Conservation (phyloP, 2,888 invertebrate species). For the Drosophila formosana region DNA sequence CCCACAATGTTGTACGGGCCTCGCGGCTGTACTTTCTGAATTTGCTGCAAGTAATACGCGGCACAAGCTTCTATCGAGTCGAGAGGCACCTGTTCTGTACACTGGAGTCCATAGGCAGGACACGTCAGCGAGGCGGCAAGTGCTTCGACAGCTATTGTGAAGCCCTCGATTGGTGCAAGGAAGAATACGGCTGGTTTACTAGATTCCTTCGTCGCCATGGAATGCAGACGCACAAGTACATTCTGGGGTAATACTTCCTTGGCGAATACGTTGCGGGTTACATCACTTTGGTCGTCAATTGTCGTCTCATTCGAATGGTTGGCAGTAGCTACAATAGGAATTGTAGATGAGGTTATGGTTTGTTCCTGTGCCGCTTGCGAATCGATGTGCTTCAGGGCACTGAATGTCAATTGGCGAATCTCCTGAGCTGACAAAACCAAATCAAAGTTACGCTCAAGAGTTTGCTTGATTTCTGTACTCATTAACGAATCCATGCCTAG, state of each 20-base stretch:
- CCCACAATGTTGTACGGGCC: constrained; percentile 96
- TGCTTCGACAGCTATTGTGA: constrained; percentile 89
- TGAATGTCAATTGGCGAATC: constrained; percentile 93
- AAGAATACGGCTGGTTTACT: constrained; percentile 88
- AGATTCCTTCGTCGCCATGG: constrained; percentile 82
- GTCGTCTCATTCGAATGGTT: constrained; percentile 59
- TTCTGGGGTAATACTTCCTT: constrained; percentile 92
- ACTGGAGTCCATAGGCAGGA: constrained; percentile 95
- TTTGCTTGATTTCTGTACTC: constrained; percentile 99
- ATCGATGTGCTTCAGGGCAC: constrained; percentile 88
- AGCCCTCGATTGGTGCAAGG: constrained; percentile 95
- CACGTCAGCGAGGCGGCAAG: constrained; percentile 90
- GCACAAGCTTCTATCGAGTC: constrained; percentile 91
- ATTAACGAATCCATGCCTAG: constrained; percentile 99
- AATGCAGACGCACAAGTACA: constrained; percentile 89
- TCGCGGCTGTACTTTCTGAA: constrained; percentile 90
- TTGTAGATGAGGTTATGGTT: constrained; percentile 3
- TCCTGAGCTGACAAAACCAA: constrained; percentile 95
- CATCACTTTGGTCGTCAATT: constrained; percentile 84
- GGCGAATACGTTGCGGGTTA: constrained; percentile 87
- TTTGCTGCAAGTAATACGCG: constrained; percentile 89
- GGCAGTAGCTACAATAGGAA: background rate
- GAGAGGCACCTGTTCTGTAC: constrained; percentile 91
- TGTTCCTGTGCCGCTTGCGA: constrained; percentile 15
- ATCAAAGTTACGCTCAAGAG: constrained; percentile 96